Conservation (phyloP, 2,113 vertebrate genomes). For the Chamaetylas fuelleborni region DNA sequence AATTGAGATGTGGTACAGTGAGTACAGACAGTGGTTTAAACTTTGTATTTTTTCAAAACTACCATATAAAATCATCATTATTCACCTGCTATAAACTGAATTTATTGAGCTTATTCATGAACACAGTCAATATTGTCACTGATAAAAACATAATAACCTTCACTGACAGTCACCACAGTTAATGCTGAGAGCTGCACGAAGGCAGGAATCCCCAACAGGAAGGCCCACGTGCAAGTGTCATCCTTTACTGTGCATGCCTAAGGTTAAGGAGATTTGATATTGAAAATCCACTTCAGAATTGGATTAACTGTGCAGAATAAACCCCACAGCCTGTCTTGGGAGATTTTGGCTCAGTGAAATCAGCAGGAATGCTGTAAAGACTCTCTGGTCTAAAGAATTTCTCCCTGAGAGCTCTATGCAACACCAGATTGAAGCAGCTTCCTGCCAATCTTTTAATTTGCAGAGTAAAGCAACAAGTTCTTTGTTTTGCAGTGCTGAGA, state of each 20-base stretch:
- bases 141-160: background rate
- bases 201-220: background rate
- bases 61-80: background rate
- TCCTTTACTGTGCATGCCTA: slow-evolving; percentile 13
- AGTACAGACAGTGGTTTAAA: background rate
- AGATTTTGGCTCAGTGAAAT: background rate
- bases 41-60: background rate
- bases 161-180: background rate
- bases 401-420: background rate
- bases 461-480: background rate
- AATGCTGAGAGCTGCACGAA: background rate
- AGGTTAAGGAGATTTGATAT: slow-evolving; percentile 59
- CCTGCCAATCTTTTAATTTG: background rate
- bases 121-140: background rate
- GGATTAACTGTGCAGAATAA: slow-evolving; percentile 42
- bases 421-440: background rate
- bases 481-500: background rate
- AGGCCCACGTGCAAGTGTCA: background rate
- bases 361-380: background rate
- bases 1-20: background rate
- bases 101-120: background rate
- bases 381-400: background rate
- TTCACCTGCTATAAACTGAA: background rate
- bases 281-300: slow-evolving; percentile 55
- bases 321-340: background rate